Base-by-base conservation (phyloP, 2,113 vertebrate species). In the Speoplatyrhinus poulsoni region DNA sequence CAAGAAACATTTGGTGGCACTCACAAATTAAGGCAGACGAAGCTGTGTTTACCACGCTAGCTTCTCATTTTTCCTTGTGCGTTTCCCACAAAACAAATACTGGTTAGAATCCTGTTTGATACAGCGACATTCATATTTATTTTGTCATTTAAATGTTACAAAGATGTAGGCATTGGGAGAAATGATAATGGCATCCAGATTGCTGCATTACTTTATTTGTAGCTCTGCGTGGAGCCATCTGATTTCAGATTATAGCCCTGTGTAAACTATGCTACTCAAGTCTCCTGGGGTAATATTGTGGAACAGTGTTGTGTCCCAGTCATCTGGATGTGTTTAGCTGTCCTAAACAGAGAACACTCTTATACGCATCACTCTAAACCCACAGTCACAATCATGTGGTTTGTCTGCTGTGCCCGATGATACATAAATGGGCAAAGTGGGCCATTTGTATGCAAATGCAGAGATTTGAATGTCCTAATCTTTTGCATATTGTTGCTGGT, bases 121-220 rank as follows among this genome's bases (percentile, higher is more conserved):
- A 86, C 80, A 46, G 77, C 70, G 60, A 74, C 69, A 64, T 73
- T 86, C 82, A 68, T 92, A 91, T 92, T 93, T 91, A 93, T 88
- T 91, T 90, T 88, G 77, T 85, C 82, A 79, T 91, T 87, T 89
- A 90, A 88, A 88, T 81, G 86, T 83, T 88, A 85, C 78, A 84
- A 87, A 92, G 90, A 91, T 86, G 84, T 82, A 90, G 87, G 86
- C 88, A 85, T 73, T 83, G 87, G 83, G 75, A 79, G 81, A 87
- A 86, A 91, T 84, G 81, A 90, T 92, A 89, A 89, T 91, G 85
- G 81, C 87, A 87, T 90, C 85, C 89, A 92, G 91, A 87, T 89
- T 89, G 72, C 69, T 75, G 80, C 81, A 88, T 89, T 85, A 88
- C 90, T 92, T 92, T 90, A 93, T 93, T 92, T 93, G 90, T 92